Base-by-base conservation (phyloP, 2,113 vertebrate species). In the Myotis yumanensis region DNA sequence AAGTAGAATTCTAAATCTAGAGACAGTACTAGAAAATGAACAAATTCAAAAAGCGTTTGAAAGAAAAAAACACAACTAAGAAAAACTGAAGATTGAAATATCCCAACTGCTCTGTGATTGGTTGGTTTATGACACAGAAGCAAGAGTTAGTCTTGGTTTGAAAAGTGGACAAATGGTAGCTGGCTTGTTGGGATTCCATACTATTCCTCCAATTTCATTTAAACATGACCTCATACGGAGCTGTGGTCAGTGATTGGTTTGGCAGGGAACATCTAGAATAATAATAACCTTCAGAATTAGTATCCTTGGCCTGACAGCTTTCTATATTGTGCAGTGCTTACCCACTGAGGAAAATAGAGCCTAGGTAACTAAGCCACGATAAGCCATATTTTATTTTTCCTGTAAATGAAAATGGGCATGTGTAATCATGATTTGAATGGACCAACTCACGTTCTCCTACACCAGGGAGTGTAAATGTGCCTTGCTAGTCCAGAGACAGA, bases 1-100 rank as follows among this genome's bases (percentile, higher is more conserved):
- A 14, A 22, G 28, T 91, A 73, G 52, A 89, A 35, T 89, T 86
- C 77, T 96, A 62, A 86, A 37, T 86, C 66, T 77, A 73, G 40
- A 35, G 68, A 68, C 40, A 62, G 30, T 83, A 77, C 52, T 64
- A 82, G 43, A 73, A 52, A 89, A 76, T 64, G 43, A 94, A 77
- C n/a, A 83, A 43, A 57, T 25, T 90, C 20, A 89, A 91, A 82
- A 73, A 77, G 15, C 51, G 40, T 90, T 28, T 75, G 18, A 87
- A 89, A 51, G 86, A 46, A 82, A 93, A 93, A 32, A 66, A 83
- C 32, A 51, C 14, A 48, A 32, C 4, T 52, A 75, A 76, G 57
- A 80, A 92, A 59, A 71, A 35, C 15, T 23, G n/a, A 59, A 76
- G 20, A 43, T 11, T 52, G 37, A 66, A 90, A 16, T 20, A 81